phyloP scores from a whole-genome alignment of 2,888 invertebrate genomes.

The Meiosimyza decipiens region DNA sequence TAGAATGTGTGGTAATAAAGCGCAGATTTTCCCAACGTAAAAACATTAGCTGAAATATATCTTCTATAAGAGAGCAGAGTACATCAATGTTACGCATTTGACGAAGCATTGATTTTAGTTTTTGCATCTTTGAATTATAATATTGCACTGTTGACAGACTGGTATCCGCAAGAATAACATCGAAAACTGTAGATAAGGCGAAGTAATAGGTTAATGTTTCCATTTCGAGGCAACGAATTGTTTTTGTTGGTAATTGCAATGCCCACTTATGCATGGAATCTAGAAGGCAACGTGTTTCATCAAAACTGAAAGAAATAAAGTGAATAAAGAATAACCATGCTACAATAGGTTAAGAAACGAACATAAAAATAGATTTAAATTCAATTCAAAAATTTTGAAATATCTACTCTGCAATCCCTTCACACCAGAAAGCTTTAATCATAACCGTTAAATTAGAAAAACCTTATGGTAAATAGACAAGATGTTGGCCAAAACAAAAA shows the following conservation, averaged over 20 bases:
- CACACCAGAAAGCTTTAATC: no score
- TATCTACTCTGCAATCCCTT: no score
- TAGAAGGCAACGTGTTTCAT: slow-evolving; percentile 54
- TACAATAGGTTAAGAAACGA: neutral
- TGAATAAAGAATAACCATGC: neutral
- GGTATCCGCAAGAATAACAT: slow-evolving; percentile 53
- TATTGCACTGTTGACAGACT: slow-evolving; percentile 40
- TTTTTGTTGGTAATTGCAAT: slow-evolving; percentile 49
- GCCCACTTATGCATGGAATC: slow-evolving; percentile 57
- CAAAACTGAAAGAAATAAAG: slow-evolving; percentile 45
- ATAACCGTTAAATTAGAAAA: no score
- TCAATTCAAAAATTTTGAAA: neutral
- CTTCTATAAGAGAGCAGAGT: slow-evolving; percentile 58
- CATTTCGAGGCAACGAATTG: slow-evolving; percentile 53
- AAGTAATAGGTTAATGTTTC: slow-evolving; percentile 59
- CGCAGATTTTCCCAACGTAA: slow-evolving; percentile 63
- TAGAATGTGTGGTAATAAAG: neutral
- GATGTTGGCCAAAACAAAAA: no score
- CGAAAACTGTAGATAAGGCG: slow-evolving; percentile 55
- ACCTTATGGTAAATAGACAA: no score
- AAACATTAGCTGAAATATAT: slow-evolving; percentile 60
- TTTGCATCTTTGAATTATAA: slow-evolving; percentile 51
- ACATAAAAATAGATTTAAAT: no score
- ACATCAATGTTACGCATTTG: slow-evolving; percentile 56
- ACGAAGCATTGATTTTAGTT: slow-evolving; percentile 56